Evolutionary conservation across 2,797 vertebrate genomes (phyloP), one percentile per base, ranked within the genome.

Genomic region (Hozukius guyotensis): DNA sequence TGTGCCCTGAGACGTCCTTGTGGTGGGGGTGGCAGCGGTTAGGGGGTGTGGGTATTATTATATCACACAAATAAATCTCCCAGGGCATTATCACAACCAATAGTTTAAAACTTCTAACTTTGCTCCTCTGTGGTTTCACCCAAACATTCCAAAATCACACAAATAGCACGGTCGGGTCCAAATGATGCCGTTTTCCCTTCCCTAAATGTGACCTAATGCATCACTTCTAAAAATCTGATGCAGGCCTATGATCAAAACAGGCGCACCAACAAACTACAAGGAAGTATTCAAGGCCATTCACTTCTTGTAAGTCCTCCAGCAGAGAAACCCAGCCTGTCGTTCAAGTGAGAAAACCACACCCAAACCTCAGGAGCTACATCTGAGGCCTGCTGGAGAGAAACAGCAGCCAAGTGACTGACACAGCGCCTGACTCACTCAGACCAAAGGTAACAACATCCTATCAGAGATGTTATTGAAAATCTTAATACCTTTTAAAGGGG

Each of bases 311-410:
- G 67, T 68, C 31, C 64, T 68, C 46, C 14, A n/a, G 29, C 64
- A 73, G 73, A 76, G 36, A 74, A 74, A 69, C 38, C 38, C 27
- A 18, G 72, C 49, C 60, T 74, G 73, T 82, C 83, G 55, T 85
- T 87, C 78, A 63, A 73, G 80, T 53, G 68, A 83, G 46, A 89
- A 87, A 87, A 79, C 83, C 90, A 84, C 88, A 84, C 90, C 88
- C 85, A 74, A 67, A 68, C 79, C 85, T 81, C 71, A 69, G 77
- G 29, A 61, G 55, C 16, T 75, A 22, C 46, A 75, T 72, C 34
- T 77, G 36, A 77, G 57, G 67, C 7, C 75, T 55, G 70, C 55
- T 25, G 52, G 16, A 52, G 22, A 78, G 78, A 29, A 57, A 61
- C 62, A 63, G 61, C 67, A 24, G 49, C 67, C 22, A 13, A 53